Evolutionary conservation across 2,113 vertebrate species (phyloP).

Genomic region (Hippocampus mohnikei): DNA sequence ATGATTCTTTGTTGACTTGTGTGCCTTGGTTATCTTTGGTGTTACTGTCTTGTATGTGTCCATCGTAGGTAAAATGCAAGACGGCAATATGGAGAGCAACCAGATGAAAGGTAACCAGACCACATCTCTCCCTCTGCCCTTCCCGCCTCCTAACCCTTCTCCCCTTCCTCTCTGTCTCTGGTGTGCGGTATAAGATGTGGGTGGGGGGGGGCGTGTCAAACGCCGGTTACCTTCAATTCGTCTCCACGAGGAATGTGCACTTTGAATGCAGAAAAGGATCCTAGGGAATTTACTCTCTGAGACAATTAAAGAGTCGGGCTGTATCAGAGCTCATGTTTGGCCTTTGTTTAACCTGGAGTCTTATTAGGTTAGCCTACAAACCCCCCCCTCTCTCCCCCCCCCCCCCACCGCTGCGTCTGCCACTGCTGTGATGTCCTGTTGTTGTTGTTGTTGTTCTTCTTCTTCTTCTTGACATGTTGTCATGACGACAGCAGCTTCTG

Average conservation of each 20-base stretch:
- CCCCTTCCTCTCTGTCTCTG: conserved; percentile 12
- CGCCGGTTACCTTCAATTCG: conserved; percentile 16
- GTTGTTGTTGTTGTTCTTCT: conserved; percentile 37
- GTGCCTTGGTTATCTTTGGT: conserved; percentile 82
- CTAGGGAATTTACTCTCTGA: neutral
- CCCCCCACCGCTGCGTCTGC: conserved; percentile 43
- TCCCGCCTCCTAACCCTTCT: conserved; percentile 4
- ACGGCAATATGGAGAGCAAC: conserved; percentile 99
- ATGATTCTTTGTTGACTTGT: conserved; percentile 74
- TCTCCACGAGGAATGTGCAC: neutral
- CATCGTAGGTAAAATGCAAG: conserved; percentile 99
- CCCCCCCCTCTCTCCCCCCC: neutral
- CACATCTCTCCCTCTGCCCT: conserved; percentile 65
- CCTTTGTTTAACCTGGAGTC: conserved; percentile 44
- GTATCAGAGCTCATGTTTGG: conserved; percentile 26
- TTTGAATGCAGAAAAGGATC: conserved; percentile 9
- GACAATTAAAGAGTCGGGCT: neutral
- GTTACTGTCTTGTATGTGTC: conserved; percentile 91
- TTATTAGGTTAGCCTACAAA: conserved; percentile 30
- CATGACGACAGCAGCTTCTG: conserved; percentile 22
- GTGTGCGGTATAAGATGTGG: conserved; percentile 38
- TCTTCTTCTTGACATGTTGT: conserved; percentile 49
- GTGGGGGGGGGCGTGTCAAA: conserved; percentile 23
- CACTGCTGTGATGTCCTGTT: conserved; percentile 52
- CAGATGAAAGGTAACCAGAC: conserved; percentile 97